Percentiles rank a stretch among this genome's conserved stretches.
phyloP scores from a whole-genome alignment of 2,888 invertebrate genomes.

The Brachypterus glaber region DNA sequence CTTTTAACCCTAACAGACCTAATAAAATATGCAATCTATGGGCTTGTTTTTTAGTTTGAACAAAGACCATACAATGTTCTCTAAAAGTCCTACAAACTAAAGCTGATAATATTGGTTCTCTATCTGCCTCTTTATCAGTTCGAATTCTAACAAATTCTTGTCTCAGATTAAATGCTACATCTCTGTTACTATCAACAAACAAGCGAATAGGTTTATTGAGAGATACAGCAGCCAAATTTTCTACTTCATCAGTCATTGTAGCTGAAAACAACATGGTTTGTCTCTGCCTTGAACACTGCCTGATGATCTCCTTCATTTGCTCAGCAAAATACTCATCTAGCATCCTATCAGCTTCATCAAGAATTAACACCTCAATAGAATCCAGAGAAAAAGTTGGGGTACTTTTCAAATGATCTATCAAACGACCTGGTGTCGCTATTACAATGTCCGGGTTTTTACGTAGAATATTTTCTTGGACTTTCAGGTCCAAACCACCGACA shows the following conservation, averaged over 20 bases:
- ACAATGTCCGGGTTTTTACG: slow-evolving; percentile 91
- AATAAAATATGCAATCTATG: slow-evolving; percentile 87
- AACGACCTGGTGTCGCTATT: slow-evolving; percentile 94
- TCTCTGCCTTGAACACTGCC: slow-evolving; percentile 78
- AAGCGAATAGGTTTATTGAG: slow-evolving; percentile 86
- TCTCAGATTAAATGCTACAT: slow-evolving; percentile 87
- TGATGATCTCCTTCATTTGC: slow-evolving; percentile 97
- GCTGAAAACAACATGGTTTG: slow-evolving; percentile 98
- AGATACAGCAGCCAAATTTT: slow-evolving; percentile 88
- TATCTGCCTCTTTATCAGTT: slow-evolving; percentile 76
- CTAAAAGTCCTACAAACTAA: slow-evolving; percentile 81
- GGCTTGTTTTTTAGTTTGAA: slow-evolving; percentile 92
- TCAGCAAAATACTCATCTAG: slow-evolving; percentile 97
- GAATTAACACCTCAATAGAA: slow-evolving; percentile 78
- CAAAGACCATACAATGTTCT: slow-evolving; percentile 88
- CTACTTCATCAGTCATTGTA: slow-evolving; percentile 97
- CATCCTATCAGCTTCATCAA: slow-evolving; percentile 83
- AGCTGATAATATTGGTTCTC: slow-evolving; percentile 81
- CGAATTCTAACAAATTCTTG: slow-evolving; percentile 90
- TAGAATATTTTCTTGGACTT: slow-evolving; percentile 64
- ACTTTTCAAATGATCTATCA: slow-evolving; percentile 95
- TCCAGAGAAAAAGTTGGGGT: slow-evolving; percentile 84
- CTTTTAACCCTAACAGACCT: slow-evolving; percentile 80
- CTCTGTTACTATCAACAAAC: slow-evolving; percentile 92
- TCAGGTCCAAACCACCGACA: slow-evolving; percentile 81